Conservation (phyloP, 2,888 invertebrate species). For the Caenorhabditis macrosperma region DNA sequence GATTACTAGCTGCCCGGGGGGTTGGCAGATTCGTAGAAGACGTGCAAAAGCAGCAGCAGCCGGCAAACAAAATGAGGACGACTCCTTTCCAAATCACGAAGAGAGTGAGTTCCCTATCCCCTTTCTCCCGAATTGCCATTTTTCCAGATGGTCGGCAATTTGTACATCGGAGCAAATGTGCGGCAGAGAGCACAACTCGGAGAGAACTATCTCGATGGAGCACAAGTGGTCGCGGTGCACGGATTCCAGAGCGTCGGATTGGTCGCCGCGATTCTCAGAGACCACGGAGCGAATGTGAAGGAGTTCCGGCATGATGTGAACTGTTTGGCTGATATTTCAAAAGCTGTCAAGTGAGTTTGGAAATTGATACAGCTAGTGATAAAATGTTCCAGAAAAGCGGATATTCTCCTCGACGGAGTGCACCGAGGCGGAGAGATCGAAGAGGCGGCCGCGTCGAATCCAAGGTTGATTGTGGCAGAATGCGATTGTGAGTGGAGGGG, state of each 20-base stretch:
- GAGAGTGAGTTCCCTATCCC: constrained; percentile 22
- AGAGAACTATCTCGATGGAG: constrained; percentile 49
- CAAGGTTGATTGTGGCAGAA: constrained; percentile 49
- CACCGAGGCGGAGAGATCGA: constrained; percentile 53
- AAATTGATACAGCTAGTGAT: too few species aligned
- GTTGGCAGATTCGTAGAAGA: not conserved
- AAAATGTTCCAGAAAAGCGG: constrained; percentile 27
- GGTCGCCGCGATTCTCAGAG: constrained; percentile 34
- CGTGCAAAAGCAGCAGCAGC: not conserved
- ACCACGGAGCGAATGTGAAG: constrained; percentile 46
- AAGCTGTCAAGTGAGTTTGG: constrained; percentile 21
- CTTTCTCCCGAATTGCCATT: too few species aligned
- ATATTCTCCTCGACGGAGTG: constrained; percentile 50
- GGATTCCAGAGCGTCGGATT: constrained; percentile 32
- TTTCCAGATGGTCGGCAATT: constrained; percentile 47
- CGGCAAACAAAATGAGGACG: not conserved
- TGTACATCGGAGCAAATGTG: constrained; percentile 56
- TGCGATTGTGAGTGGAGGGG: constrained; percentile 44
- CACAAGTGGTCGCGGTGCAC: constrained; percentile 35
- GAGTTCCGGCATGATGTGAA: constrained; percentile 21
- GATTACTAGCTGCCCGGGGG: constrained; percentile 17
- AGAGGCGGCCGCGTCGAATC: constrained; percentile 41
- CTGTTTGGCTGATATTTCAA: constrained; percentile 10
- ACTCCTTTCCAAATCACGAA: constrained; percentile 2
- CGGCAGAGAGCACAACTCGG: constrained; percentile 47